A percentile compares a stretch with the other conserved stretches of the same genome.
These are phyloP conservation scores for Parauchenoglanis ngamensis DNA, from an alignment of 2,797 vertebrate species.

Conservation along the genomic window DNA sequence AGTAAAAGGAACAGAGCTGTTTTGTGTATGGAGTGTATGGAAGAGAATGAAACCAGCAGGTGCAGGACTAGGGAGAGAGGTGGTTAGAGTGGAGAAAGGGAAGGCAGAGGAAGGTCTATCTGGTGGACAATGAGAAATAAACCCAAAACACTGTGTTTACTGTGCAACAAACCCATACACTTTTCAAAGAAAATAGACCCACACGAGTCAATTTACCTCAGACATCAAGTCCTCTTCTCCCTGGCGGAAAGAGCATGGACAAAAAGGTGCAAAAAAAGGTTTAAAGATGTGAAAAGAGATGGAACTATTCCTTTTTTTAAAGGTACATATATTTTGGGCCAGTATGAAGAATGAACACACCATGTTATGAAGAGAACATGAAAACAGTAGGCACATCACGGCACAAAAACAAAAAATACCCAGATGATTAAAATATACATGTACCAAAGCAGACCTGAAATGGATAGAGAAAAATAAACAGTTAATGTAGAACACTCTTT, in stretches of 20 bases:
- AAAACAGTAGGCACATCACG: not conserved
- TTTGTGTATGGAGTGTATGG: slow-evolving; percentile 52
- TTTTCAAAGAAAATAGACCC: slow-evolving; percentile 2
- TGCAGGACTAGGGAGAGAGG: slow-evolving; percentile 64
- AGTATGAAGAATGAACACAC: not conserved
- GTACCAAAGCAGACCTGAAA: not conserved
- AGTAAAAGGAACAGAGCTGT: slow-evolving; percentile 24
- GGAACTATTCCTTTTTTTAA: not conserved
- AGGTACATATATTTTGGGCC: no score
- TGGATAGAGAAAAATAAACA: not conserved
- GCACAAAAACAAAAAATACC: not conserved
- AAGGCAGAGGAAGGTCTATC: not conserved
- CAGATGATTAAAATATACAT: not conserved
- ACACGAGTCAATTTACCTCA: slow-evolving; percentile 71
- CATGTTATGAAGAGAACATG: not conserved
- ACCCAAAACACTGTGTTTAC: not conserved
- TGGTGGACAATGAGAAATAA: not conserved
- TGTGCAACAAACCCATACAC: slow-evolving; percentile 61
- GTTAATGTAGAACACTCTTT: not conserved
- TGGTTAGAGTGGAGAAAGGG: slow-evolving; percentile 15
- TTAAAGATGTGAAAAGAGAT: slow-evolving; percentile 8
- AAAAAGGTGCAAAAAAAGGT: slow-evolving; percentile 57
- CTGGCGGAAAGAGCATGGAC: slow-evolving; percentile 68
- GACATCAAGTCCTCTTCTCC: slow-evolving; percentile 73
- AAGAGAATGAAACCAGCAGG: slow-evolving; percentile 61